A percentile compares a stretch with the other conserved stretches of the same genome.
Conservation (phyloP, 2,888 invertebrate genomes). For the Schrankia costaestrigalis region DNA sequence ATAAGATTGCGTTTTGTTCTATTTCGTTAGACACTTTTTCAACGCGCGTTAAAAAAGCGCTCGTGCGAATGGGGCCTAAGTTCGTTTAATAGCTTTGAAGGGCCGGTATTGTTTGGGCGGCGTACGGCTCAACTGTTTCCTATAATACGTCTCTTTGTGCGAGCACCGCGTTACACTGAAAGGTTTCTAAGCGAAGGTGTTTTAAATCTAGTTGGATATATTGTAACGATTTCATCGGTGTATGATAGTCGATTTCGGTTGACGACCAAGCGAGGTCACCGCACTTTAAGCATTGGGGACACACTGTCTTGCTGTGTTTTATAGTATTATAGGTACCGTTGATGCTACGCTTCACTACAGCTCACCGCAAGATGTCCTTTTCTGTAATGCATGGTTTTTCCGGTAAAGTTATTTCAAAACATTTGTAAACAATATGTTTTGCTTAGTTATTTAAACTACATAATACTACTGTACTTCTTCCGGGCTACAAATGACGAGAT, state of each 20-base stretch:
- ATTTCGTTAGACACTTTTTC: too few species aligned
- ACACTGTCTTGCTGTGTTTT: conserved; percentile 25
- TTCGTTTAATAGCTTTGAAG: conserved; percentile 41
- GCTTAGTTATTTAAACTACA: too few species aligned
- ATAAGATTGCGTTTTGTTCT: too few species aligned
- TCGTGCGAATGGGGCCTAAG: conserved; percentile 23
- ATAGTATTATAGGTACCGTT: conserved; percentile 7
- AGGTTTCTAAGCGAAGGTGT: conserved; percentile 16
- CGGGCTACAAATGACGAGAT: too few species aligned
- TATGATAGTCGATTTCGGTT: conserved; percentile 51
- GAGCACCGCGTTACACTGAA: conserved; percentile 10
- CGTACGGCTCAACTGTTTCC: conserved; percentile 30
- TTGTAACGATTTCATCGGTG: conserved; percentile 39
- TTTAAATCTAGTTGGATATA: conserved; percentile 28
- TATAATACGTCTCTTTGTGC: conserved; percentile 31
- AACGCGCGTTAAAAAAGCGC: too few species aligned
- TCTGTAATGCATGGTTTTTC: too few species aligned
- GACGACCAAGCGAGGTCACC: conserved; percentile 58
- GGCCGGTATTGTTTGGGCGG: conserved; percentile 38
- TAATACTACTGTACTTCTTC: too few species aligned
- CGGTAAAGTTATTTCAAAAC: too few species aligned
- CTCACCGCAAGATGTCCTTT: too few species aligned
- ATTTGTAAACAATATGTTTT: too few species aligned
- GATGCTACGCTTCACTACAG: too few species aligned
- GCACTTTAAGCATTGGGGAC: conserved; percentile 53